Evolutionary conservation across 2,113 vertebrate genomes (phyloP), one percentile per base, ranked within the genome.

Genomic region (Genyomyrus donnyi): DNA sequence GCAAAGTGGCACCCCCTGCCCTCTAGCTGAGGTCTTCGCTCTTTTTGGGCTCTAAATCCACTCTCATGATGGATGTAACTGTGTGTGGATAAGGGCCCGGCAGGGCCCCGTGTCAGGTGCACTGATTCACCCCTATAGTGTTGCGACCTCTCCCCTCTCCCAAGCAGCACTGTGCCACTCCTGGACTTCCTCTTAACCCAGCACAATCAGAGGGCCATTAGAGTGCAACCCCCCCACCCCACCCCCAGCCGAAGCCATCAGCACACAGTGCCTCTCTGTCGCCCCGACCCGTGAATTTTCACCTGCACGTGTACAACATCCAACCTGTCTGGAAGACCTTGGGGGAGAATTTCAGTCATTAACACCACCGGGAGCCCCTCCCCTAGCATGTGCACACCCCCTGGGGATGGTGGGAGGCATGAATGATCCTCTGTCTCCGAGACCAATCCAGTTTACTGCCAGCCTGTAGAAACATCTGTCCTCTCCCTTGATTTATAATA

Each of bases 381-480:
- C 46, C 31, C 35, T 19, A n/a, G 84, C 84, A 50, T 86, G 84
- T 50, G n/a, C 46, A 49, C 48, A 4, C 46, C 48, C 84, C 24
- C 84, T 15, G n/a, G 84, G 46, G 84, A 50, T 11, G 85, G 19
- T 19, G 48, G 50, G 19, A 92, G 93, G 93, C 27, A 77, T 4
- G 89, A 58, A 80, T 9, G 21, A 45, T 80, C 35, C 31, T 74
- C 49, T 35, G 48, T 84, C 88, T 84, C 88, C 35, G 52, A 45
- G 70, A 50, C 35, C 88, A 39, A 80, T 15, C 74, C 48, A 56
- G 45, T 80, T 70, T 89, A 48, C 88, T 89, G 91, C 91, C 92
- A 93, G 92, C 90, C 92, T 91, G 90, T 89, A 90, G 90, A 91
- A 95, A 94, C 95, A 96, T 95, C 95, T 95, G 94, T 94, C 94